Evolutionary conservation across 2,113 vertebrate species (phyloP), one percentile per base, ranked within the genome.

Genomic region (Prunella fulvescens): DNA sequence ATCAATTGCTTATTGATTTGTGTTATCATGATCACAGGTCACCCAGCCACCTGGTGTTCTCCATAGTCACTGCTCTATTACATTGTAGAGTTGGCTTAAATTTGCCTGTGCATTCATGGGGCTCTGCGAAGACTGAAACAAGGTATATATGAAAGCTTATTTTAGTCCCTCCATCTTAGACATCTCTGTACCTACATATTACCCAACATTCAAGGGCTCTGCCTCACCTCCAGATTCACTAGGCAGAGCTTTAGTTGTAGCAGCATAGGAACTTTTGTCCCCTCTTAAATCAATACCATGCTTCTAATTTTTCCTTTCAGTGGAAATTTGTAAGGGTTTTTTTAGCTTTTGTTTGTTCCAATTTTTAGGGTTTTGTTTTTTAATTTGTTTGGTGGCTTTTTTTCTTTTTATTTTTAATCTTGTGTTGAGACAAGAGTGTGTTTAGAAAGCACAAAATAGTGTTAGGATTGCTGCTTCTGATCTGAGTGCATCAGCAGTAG

Each of bases 1-100:
- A 88, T 93, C 92, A 93, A 91, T 95, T 66, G 33, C 39, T 88
- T 66, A 97, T 94, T 73, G 92, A 93, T 92, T 78, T 47, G 39
- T n/a, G 47, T 78, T 94, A 81, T 70, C 42, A 56, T 16, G 54
- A 94, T 71, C 80, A 92, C 83, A 93, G 67, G 72, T 71, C 83
- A 64, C 9, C 39, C 64, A 93, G 71, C 29, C 2, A 1, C 62
- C 14, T 0, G 0, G 33, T 57, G 7, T 6, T 79, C 58, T 78
- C 51, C 1, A 5, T 1, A 2, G 54, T 33, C 7, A 20, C 72
- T 61, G 44, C 51, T 91, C 62, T 56, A 48, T 53, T 81, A 71
- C 40, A 25, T 37, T 29, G 60, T 6, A 92, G 65, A 88, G 47
- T 20, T 86, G 64, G 54, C 67, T 90, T 79, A 74, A 86, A 88